Conservation (phyloP, 2,888 invertebrate genomes). For the Congeria kusceri region DNA sequence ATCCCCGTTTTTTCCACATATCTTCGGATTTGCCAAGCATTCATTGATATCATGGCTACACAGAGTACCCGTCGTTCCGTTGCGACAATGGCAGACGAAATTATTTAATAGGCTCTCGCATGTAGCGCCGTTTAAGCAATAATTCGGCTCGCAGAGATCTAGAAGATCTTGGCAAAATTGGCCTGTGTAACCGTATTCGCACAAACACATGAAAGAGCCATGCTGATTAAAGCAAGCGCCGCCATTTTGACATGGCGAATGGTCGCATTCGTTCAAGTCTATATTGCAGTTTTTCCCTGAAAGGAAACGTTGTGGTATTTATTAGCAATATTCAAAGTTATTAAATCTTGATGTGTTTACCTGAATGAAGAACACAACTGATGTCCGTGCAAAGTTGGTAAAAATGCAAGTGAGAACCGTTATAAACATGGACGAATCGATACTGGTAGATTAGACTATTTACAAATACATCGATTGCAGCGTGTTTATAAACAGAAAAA, state of each 20-base stretch:
- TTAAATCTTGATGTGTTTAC: too few species aligned
- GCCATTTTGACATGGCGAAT: slow-evolving; percentile 63
- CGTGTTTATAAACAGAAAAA: too few species aligned
- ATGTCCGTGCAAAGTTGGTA: too few species aligned
- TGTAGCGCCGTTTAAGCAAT: slow-evolving; percentile 74
- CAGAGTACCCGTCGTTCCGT: slow-evolving; percentile 94
- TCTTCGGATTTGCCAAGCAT: slow-evolving; percentile 87
- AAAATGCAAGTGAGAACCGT: too few species aligned
- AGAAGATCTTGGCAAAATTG: slow-evolving; percentile 56
- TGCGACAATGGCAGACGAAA: slow-evolving; percentile 95
- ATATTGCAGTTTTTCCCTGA: slow-evolving; percentile 5
- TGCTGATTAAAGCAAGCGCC: slow-evolving; percentile 66
- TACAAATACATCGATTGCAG: too few species aligned
- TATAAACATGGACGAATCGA: too few species aligned
- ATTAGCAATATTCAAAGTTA: too few species aligned
- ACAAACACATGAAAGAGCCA: slow-evolving; percentile 66
- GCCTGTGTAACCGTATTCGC: slow-evolving; percentile 64
- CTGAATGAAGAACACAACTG: too few species aligned
- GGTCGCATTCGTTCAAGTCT: slow-evolving; percentile 86
- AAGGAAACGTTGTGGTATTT: neutral
- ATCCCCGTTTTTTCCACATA: slow-evolving; percentile 48
- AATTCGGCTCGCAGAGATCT: slow-evolving; percentile 75
- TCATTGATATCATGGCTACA: slow-evolving; percentile 96
- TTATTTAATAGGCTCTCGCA: slow-evolving; percentile 63
- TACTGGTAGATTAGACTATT: too few species aligned